Base-by-base conservation (phyloP, 1,140 invertebrate species). In the Halotydeus destructor region DNA sequence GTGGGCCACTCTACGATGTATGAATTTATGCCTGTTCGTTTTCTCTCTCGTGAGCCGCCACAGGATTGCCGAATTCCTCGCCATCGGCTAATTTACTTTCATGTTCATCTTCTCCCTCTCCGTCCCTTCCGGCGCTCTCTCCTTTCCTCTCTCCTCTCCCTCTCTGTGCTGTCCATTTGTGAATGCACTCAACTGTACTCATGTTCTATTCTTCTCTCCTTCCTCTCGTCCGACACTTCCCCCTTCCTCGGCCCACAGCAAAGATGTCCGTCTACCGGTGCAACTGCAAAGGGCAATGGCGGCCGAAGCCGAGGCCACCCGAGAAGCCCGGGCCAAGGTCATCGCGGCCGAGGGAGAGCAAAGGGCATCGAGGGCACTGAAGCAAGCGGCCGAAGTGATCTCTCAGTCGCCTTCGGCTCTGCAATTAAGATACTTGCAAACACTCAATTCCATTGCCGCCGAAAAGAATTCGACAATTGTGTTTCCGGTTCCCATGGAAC, bases 211-310 rank as follows among this genome's bases (percentile, higher is more conserved):
- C n/a, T n/a, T n/a, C n/a, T n/a, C n/a, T n/a, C n/a, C n/a, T 41
- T 2, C 33, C 12, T 33, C 12, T 40, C n/a, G n/a, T n/a, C n/a
- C n/a, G n/a, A n/a, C n/a, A n/a, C n/a, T n/a, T 14, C 21, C 12
- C 21, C 35, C 3, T 37, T 37, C 18, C 19, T 2, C 11, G 11
- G 9, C 41, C 57, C 63, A 55, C 61, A 86, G 82, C 38, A 88
- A 88, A 64, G 83, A 88, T 53, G 82, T 88, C 0, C 69, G 79
- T 32, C 60, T 88, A 23, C 82, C 82, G 1, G 70, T 75, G 0
- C 74, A 81, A 48, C 59, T 88, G 18, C 81, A 86, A 59, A 65
- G 79, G 46, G 76, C 76, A 0, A 84, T 84, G 79, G 79, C 78
- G 0, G 78, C 78, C 2, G 81, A 84, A 64, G 80, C 79, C 1